Percentiles rank a stretch among this genome's conserved stretches.
Evolutionary conservation across 2,888 invertebrate genomes (phyloP).

Genomic region (Stratiomys singularior): DNA sequence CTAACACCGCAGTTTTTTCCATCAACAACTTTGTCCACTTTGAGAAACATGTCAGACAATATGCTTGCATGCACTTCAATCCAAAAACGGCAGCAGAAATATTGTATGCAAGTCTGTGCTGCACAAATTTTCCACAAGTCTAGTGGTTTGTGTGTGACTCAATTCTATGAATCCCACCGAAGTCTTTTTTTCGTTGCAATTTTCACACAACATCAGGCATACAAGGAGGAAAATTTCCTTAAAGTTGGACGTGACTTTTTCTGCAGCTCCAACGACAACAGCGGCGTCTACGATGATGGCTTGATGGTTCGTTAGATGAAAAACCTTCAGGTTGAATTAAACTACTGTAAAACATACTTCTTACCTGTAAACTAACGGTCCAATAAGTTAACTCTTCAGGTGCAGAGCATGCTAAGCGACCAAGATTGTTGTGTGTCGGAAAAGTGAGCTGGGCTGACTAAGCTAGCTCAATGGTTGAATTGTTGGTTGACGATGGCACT

Average conservation of each 20-base stretch:
- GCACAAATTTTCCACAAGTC: not conserved
- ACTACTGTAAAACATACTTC: constrained; percentile 34
- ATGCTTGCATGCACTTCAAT: too few relatives aligned
- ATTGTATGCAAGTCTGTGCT: too few relatives aligned
- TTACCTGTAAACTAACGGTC: constrained; percentile 42
- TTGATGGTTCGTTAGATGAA: constrained; percentile 10
- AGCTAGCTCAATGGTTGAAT: not conserved
- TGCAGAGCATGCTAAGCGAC: constrained; percentile 2
- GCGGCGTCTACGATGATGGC: not conserved
- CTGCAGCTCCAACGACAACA: not conserved
- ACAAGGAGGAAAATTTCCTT: constrained; percentile 26
- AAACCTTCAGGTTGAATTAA: not conserved
- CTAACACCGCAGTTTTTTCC: too few relatives aligned
- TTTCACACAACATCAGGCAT: constrained; percentile 28
- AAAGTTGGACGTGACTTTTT: constrained; percentile 31
- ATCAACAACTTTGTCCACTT: too few relatives aligned
- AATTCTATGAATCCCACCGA: not conserved
- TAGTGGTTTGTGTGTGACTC: not conserved
- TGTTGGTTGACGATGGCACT: not conserved
- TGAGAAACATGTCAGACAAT: too few relatives aligned
- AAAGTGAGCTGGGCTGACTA: not conserved
- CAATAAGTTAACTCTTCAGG: constrained; percentile 38
- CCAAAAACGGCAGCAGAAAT: too few relatives aligned
- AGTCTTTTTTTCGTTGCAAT: not conserved
- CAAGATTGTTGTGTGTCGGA: not conserved